phyloP scores from a whole-genome alignment of 2,797 vertebrate genomes.

The Fistularia commersonii region DNA sequence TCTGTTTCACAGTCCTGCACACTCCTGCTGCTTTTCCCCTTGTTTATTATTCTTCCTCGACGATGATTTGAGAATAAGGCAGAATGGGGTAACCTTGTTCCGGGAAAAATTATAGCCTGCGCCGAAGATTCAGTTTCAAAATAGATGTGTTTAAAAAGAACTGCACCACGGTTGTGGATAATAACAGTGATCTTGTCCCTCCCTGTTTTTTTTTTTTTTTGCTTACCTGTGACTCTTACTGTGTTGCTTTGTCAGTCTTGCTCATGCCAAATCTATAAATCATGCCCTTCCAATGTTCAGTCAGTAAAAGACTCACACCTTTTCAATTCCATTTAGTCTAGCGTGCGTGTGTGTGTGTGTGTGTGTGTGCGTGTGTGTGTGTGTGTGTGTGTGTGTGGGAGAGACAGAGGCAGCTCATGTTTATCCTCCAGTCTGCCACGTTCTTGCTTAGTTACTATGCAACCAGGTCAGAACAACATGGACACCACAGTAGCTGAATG shows the following conservation, averaged over 20 bases:
- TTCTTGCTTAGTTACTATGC: conserved; percentile 66
- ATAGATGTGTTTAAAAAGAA: neutral
- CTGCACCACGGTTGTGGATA: conserved; percentile 15
- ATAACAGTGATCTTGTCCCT: conserved; percentile 39
- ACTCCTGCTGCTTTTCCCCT: conserved; percentile 34
- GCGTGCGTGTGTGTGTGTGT: conserved; percentile 20
- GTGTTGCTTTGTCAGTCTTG: conserved; percentile 45
- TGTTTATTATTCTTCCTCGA: conserved; percentile 22
- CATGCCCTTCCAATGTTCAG: conserved; percentile 10
- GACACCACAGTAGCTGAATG: conserved; percentile 68
- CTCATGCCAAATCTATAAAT: conserved; percentile 14
- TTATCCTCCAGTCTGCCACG: conserved; percentile 54
- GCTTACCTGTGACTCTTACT: conserved; percentile 14
- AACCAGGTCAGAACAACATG: conserved; percentile 68
- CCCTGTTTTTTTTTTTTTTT: neutral
- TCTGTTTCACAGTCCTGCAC: conserved; percentile 28
- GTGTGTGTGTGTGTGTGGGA: neutral
- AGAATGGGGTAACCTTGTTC: conserved; percentile 2
- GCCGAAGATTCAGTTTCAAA: neutral
- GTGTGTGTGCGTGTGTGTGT: conserved; percentile 11
- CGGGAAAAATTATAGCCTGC: neutral
- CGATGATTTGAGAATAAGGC: conserved; percentile 23
- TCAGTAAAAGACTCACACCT: conserved; percentile 21
- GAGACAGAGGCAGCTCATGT: conserved; percentile 21
- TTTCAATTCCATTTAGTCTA: conserved; percentile 27